Base-by-base conservation (phyloP, 30 jellyfish, hydroid and myxozoan species). In the Haliclystus octoradiatus region DNA sequence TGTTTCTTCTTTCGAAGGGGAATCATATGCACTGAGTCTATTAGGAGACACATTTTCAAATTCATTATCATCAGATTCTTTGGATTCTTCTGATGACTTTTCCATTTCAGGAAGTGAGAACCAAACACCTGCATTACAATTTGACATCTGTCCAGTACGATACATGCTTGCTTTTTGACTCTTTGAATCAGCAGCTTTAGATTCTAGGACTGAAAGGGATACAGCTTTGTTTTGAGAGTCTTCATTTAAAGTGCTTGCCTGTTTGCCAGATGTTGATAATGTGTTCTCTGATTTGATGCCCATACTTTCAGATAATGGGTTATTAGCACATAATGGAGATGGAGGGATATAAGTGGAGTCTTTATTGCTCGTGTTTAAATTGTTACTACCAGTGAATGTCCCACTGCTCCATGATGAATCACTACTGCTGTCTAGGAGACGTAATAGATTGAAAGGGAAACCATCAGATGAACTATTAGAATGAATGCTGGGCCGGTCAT, bases 71-170 rank as follows among this genome's bases (percentile, higher is more conserved):
- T 62, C 72, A 62, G 72, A 62, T 62, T 62, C 30, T n/a, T 40
- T 63, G 24, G 30, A 26, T n/a, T 52, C 70, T 22, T 73, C 87
- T 30, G 33, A 52, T 9, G 78, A 33, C 25, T 66, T 73, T 52
- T 86, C 96, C 85, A 86, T 86, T 62, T 86, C 96, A 28, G 96
- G 96, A 26, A 86, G 78, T 0, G 96, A 86, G 65, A 86, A 86
- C 94, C 96, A 77, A 47, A 78, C 93, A 23, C 70, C 92, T 29
- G 28, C 14, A 15, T 34, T 29, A 1, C 2, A 65, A 65, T 33
- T 22, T 34, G 46, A 66, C 64, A 67, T 24, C 77, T 1, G 47
- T 26, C 1, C 5, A 31, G 65, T 3, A 22, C 24, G 22, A 2
- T 29, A 26, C 3, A 7, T 1, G 3, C 74, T 3, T 22, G 69